A percentile compares a stretch with the other conserved stretches of the same genome.
phyloP scores from a whole-genome alignment of 1,140 invertebrate genomes.

The Musca domestica region DNA sequence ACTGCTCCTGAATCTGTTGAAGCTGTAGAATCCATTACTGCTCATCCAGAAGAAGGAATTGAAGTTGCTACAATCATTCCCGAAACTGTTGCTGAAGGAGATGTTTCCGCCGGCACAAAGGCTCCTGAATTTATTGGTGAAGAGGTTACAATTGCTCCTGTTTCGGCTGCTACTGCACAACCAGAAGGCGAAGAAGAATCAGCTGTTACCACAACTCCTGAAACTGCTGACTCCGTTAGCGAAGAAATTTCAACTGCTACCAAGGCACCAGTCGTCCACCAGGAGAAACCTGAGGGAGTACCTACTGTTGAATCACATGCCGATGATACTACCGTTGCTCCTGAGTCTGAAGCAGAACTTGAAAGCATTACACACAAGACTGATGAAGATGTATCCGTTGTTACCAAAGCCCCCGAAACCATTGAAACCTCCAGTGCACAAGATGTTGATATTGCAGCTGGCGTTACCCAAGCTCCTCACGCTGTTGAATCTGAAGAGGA shows the following conservation, averaged over 20 bases:
- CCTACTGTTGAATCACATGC: not conserved
- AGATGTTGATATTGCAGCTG: too few species aligned
- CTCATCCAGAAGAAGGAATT: not conserved
- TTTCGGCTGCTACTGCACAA: slow-evolving; percentile 20
- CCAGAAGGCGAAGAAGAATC: slow-evolving; percentile 29
- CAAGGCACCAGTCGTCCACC: too few species aligned
- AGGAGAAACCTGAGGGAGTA: slow-evolving; percentile 9
- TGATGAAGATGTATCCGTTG: too few species aligned
- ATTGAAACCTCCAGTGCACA: too few species aligned
- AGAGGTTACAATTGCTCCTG: not conserved
- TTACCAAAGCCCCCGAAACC: too few species aligned
- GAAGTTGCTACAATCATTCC: not conserved
- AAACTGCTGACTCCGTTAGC: not conserved
- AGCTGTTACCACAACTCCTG: not conserved
- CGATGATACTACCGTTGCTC: not conserved
- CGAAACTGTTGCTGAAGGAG: not conserved
- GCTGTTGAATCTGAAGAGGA: not conserved
- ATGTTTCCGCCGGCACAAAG: not conserved
- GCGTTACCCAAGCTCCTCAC: not conserved
- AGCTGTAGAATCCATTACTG: not conserved
- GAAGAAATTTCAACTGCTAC: too few species aligned
- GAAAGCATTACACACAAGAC: not conserved
- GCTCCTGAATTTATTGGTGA: not conserved
- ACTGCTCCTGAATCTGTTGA: not conserved
- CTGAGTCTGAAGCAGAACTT: not conserved